phyloP scores from a whole-genome alignment of 2,797 vertebrate species.

The Mormyrus hasselquistii region DNA sequence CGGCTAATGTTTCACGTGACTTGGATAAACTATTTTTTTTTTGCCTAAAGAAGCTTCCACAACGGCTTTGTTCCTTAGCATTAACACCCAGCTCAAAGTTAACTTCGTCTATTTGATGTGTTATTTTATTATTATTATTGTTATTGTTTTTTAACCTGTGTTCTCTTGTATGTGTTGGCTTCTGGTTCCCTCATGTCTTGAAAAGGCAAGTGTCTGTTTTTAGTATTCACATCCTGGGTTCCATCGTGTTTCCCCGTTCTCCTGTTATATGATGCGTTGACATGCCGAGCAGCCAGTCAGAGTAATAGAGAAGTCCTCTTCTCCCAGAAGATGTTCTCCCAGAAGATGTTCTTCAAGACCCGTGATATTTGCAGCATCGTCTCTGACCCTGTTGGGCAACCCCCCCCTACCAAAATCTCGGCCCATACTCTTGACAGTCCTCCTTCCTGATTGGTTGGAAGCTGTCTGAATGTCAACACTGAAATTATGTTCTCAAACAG shows the following conservation, averaged over 20 bases:
- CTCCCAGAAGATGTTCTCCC: background rate
- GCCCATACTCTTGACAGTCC: constrained; percentile 19
- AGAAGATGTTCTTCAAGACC: background rate
- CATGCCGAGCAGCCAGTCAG: constrained; percentile 14
- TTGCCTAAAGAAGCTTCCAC: background rate
- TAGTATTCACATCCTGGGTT: background rate
- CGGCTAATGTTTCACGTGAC: background rate
- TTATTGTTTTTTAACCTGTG: background rate
- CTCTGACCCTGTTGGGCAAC: constrained; percentile 23
- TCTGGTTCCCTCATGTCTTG: background rate
- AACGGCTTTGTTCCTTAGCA: background rate
- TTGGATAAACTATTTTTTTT: background rate
- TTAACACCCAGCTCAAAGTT: background rate
- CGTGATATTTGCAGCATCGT: constrained; percentile 8
- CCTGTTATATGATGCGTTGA: background rate
- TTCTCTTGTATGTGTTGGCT: background rate
- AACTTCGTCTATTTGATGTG: background rate
- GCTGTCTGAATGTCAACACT: constrained; percentile 33
- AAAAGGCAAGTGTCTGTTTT: background rate
- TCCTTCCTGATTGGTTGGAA: constrained; percentile 28
- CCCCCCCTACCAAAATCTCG: constrained; percentile 36
- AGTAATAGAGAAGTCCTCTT: background rate
- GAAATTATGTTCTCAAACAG: constrained; percentile 14
- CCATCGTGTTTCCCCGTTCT: background rate
- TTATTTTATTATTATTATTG: background rate